Evolutionary conservation across 1,140 invertebrate species (phyloP), one percentile per base, ranked within the genome.

Genomic region (Macrobrachium nipponense): DNA sequence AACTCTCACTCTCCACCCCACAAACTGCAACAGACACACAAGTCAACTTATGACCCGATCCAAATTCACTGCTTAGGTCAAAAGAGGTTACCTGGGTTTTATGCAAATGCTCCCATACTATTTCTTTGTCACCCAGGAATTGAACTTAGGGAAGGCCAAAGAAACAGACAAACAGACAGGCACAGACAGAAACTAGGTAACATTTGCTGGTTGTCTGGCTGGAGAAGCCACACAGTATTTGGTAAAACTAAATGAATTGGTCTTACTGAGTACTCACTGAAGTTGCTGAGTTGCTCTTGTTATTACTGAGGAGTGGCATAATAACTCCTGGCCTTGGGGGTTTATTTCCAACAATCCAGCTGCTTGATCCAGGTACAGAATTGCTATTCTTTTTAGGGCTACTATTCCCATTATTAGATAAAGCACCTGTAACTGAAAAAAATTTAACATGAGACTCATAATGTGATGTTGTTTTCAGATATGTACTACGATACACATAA

Each of bases 261-360:
- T 72, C 12, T 51, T 64, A n/a, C 70, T 70, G 36, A 27, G 27
- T 15, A 87, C 88, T 89, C 20, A 89, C 86, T 43, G 88, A 89
- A n/a, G 82, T 86, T 23, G 84, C 85, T 0, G 88, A 89, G 43
- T 70, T 81, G 17, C 88, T 72, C 68, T 87, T 80, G 23, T 81
- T 66, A 4, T n/a, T 68, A 17, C 72, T 73, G 43, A 89, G 86
- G 0, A 80, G 8, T 15, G 88, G 88, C 88, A 89, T 89, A 44
- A 81, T 76, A n/a, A 88, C 36, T 10, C 73, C 87, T 15, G 20
- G 72, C 18, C 66, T 70, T 11, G 58, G 59, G 18, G 61, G 36
- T 80, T 62, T 80, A 43, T 20, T 80, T 61, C 20, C 68, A 8
- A 17, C 77, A 60, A 7, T 44, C 61, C 15, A 75, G 86, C 14